A percentile compares a stretch with the other conserved stretches of the same genome.
Conservation (phyloP, 2,888 invertebrate species). For the Pristionchus maxplancki region DNA sequence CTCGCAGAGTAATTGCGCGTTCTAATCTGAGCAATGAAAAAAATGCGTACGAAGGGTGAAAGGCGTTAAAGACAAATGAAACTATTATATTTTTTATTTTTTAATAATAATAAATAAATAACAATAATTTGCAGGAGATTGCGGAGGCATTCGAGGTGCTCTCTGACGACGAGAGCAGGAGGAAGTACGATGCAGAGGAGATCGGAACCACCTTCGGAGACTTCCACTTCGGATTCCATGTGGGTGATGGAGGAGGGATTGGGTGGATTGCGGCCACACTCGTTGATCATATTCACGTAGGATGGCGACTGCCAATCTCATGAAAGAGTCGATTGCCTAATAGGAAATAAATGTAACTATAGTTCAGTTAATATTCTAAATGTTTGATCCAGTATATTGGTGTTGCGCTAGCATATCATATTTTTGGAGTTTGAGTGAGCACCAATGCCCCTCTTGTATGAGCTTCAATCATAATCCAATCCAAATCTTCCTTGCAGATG, state of each 20-base stretch:
- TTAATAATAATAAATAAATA: not conserved
- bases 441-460: not conserved
- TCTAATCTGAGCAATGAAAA: not conserved
- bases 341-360: too few relatives aligned
- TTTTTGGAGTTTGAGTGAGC: not conserved
- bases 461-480: not conserved
- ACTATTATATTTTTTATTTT: too few relatives aligned
- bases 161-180: not conserved
- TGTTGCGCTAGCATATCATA: not conserved
- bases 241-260: not conserved
- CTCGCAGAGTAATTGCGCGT: not conserved
- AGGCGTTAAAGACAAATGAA: not conserved
- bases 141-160: slow-evolving; percentile 20
- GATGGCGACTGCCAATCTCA: too few relatives aligned
- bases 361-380: too few relatives aligned
- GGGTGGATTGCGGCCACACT: not conserved
- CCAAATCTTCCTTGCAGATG: not conserved
- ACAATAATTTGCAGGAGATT: not conserved
- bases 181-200: slow-evolving; percentile 1
- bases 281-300: too few relatives aligned
- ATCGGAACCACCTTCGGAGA: slow-evolving; percentile 12
- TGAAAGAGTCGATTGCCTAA: too few relatives aligned
- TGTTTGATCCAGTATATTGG: not conserved
- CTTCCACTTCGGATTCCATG: slow-evolving; percentile 46
- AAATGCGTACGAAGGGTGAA: not conserved